Conservation (phyloP, 30 jellyfish, hydroid and myxozoan genomes). For the Nemopilema nomurai region DNA sequence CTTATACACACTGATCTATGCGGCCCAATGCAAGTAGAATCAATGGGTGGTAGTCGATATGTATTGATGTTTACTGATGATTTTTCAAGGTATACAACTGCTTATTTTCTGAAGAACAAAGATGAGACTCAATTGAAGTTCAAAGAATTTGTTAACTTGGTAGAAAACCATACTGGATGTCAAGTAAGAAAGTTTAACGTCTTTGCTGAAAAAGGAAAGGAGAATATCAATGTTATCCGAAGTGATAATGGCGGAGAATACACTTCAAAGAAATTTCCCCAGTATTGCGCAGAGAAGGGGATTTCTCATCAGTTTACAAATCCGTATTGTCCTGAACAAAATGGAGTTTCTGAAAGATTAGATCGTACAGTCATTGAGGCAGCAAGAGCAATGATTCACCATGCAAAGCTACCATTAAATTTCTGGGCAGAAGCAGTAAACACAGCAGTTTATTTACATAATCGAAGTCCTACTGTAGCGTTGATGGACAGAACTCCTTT, state of each 20-base stretch:
- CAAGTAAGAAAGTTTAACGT: slow-evolving; percentile 6
- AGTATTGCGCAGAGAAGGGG: slow-evolving; percentile 48
- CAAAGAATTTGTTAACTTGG: slow-evolving; percentile 43
- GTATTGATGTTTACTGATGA: slow-evolving; percentile 61
- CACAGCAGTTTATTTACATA: slow-evolving; percentile 56
- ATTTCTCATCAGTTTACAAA: slow-evolving; percentile 35
- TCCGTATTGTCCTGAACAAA: slow-evolving; percentile 47
- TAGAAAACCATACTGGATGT: slow-evolving; percentile 45
- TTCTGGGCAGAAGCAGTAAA: slow-evolving; percentile 71
- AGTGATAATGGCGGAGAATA: slow-evolving; percentile 58
- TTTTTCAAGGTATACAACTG: slow-evolving; percentile 51
- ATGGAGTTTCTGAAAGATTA: slow-evolving; percentile 49
- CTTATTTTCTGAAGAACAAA: slow-evolving; percentile 50
- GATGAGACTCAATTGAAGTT: slow-evolving; percentile 40
- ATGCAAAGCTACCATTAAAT: slow-evolving; percentile 29
- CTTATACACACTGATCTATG: slow-evolving; percentile 57
- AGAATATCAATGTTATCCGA: slow-evolving; percentile 21
- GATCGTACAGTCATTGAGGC: slow-evolving; percentile 29
- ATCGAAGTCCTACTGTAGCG: slow-evolving; percentile 59
- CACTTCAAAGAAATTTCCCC: slow-evolving; percentile 30
- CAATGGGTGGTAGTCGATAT: slow-evolving; percentile 62
- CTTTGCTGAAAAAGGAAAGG: slow-evolving; percentile 11
- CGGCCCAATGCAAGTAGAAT: slow-evolving; percentile 70
- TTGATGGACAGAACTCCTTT: slow-evolving; percentile 50
- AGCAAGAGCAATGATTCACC: slow-evolving; percentile 45